Percentiles rank a stretch among this genome's conserved stretches.
phyloP scores from a whole-genome alignment of 2,113 vertebrate genomes.

The Scolopax mira region DNA sequence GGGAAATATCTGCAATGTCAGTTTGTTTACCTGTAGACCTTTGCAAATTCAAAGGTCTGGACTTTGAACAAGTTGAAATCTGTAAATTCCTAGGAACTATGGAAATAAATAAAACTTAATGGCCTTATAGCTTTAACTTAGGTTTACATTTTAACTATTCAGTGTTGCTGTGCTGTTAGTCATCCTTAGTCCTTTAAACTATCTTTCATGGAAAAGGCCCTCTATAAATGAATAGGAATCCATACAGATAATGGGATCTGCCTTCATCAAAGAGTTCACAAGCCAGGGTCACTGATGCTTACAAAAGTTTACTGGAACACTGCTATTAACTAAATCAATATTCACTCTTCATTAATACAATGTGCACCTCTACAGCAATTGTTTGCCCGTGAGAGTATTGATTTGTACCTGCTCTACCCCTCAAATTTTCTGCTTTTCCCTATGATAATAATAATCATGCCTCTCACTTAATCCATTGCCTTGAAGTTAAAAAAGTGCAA shows the following conservation, averaged over 20 bases:
- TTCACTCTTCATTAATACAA: constrained; percentile 14
- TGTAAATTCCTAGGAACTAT: background rate
- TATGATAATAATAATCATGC: background rate
- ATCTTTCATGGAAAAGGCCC: background rate
- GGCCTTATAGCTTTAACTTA: background rate
- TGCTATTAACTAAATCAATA: constrained; percentile 43
- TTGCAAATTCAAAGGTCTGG: background rate
- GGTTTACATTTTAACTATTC: background rate
- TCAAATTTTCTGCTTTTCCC: background rate
- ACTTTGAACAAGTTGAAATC: background rate
- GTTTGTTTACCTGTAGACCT: background rate
- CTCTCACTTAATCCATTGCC: background rate
- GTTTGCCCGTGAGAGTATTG: constrained; percentile 7
- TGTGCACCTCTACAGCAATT: background rate
- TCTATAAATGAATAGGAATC: background rate
- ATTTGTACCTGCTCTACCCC: background rate
- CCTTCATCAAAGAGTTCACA: background rate
- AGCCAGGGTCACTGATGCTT: background rate
- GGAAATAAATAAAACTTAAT: background rate
- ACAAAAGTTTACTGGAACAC: constrained; percentile 9
- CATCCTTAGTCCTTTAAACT: background rate
- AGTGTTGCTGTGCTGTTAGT: background rate
- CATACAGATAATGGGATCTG: background rate
- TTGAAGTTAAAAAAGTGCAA: background rate
- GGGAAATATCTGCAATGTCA: background rate